These are phyloP conservation scores for Ibycter americanus DNA, from an alignment of 2,797 vertebrate genomes.

Conservation along the genomic window DNA sequence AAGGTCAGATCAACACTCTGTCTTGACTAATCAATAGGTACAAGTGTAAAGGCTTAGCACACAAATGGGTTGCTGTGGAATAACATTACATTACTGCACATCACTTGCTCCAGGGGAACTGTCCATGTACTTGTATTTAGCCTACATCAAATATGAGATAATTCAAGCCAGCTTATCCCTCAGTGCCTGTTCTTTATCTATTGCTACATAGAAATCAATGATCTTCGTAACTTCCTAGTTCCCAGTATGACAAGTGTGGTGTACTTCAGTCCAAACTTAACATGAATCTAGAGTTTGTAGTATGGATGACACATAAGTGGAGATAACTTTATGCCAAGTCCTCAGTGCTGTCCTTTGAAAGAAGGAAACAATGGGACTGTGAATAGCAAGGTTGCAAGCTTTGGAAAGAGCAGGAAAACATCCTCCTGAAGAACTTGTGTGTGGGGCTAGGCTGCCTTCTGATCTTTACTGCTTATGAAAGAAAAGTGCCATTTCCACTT, in stretches of 20 bases:
- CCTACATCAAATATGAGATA: neutral
- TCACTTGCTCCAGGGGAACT: neutral
- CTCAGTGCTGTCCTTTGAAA: neutral
- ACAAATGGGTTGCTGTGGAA: neutral
- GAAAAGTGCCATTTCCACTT: neutral
- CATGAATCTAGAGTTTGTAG: neutral
- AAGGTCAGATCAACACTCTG: neutral
- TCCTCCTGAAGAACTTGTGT: neutral
- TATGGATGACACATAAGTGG: fast-evolving
- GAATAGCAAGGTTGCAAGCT: neutral
- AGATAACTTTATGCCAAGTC: neutral
- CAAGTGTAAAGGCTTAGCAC: neutral
- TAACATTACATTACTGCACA: neutral
- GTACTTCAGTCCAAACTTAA: neutral
- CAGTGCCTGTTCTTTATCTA: neutral
- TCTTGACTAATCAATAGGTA: neutral
- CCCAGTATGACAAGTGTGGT: neutral
- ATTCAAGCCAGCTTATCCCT: neutral
- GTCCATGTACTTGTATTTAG: neutral
- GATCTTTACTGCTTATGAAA: neutral
- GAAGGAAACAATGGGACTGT: neutral
- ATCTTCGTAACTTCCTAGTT: neutral
- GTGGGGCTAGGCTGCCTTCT: neutral
- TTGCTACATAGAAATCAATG: neutral
- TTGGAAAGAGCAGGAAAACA: neutral